Base-by-base conservation (phyloP, 2,113 vertebrate genomes). In the Poeciliopsis occidentalis region DNA sequence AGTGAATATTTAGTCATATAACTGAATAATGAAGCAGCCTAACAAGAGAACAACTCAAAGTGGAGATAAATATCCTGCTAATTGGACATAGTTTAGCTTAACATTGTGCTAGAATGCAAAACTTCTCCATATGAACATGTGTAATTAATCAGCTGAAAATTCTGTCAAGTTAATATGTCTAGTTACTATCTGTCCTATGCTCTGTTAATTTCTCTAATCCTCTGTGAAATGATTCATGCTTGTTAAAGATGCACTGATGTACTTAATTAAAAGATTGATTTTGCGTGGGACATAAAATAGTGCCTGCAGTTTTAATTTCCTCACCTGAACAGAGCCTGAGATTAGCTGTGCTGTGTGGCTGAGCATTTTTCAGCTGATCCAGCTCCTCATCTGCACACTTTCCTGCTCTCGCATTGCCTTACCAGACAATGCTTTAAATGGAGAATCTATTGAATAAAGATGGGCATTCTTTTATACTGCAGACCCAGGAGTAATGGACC, bases 181-280 rank as follows among this genome's bases (percentile, higher is more conserved):
- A 65, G 81, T 85, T 86, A 85, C 60, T 57, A 75, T 60, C 76
- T 51, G 64, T 80, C 77, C 51, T 81, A 75, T 80, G 88, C 86
- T 90, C 84, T 77, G 90, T 81, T 92, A 91, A 89, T 91, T 91
- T 84, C 79, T 83, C 88, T 85, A 85, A 88, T 89, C 86, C 82
- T 78, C 79, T 76, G 84, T 86, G 87, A 91, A 92, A 89, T 87
- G 91, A 91, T 91, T 91, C 71, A 81, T 86, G 88, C 80, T 89
- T 82, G 88, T 91, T 93, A 88, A 92, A 90, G 91, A 91, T 83
- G 87, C 90, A 82, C 83, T 82, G 74, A 86, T 92, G 91, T 89
- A 90, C 88, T 90, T 94, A 93, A 94, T 94, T 93, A 92, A 89
- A 91, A 92, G 86, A 91, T 93, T 88, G 79, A 89, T 92, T 93